Conservation (phyloP, 2,888 invertebrate species). For the Amphipyra tragopoginis region DNA sequence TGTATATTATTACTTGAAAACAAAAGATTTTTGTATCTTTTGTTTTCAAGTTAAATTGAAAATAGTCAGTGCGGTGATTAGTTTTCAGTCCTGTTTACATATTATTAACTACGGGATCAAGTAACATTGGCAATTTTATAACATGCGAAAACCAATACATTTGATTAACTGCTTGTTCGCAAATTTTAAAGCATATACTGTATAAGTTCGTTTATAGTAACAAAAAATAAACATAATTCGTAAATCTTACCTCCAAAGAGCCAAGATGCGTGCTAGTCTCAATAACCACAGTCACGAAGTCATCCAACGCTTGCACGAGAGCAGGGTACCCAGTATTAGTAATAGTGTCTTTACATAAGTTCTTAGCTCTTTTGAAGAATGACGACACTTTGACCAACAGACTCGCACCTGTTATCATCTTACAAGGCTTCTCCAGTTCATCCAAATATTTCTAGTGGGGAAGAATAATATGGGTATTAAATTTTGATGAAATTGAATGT, state of each 20-base stretch:
- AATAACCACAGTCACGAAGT: slow-evolving; percentile 91
- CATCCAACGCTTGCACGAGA: slow-evolving; percentile 91
- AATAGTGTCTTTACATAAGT: slow-evolving; percentile 91
- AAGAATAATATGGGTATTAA: slow-evolving; percentile 11
- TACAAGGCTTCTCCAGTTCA: slow-evolving; percentile 73
- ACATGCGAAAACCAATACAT: too few species aligned
- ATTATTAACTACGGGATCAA: too few species aligned
- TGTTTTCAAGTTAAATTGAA: too few species aligned
- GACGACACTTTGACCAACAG: slow-evolving; percentile 78
- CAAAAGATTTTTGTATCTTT: too few species aligned
- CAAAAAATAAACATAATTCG: not conserved
- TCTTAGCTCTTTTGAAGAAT: slow-evolving; percentile 91
- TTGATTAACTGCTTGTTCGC: too few species aligned
- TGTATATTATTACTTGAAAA: too few species aligned
- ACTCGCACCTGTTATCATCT: slow-evolving; percentile 69
- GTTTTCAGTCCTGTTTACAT: too few species aligned
- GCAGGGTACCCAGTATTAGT: slow-evolving; percentile 89
- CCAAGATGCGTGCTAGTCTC: slow-evolving; percentile 92
- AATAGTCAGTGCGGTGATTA: too few species aligned
- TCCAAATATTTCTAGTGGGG: slow-evolving; percentile 82
- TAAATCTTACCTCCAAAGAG: slow-evolving; percentile 88
- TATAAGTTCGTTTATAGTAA: too few species aligned
- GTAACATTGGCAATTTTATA: too few species aligned
- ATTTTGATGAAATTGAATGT: not conserved
- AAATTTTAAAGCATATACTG: too few species aligned